These are phyloP conservation scores for Triops cancriformis DNA, from an alignment of 1,140 invertebrate genomes.

Conservation along the genomic window DNA sequence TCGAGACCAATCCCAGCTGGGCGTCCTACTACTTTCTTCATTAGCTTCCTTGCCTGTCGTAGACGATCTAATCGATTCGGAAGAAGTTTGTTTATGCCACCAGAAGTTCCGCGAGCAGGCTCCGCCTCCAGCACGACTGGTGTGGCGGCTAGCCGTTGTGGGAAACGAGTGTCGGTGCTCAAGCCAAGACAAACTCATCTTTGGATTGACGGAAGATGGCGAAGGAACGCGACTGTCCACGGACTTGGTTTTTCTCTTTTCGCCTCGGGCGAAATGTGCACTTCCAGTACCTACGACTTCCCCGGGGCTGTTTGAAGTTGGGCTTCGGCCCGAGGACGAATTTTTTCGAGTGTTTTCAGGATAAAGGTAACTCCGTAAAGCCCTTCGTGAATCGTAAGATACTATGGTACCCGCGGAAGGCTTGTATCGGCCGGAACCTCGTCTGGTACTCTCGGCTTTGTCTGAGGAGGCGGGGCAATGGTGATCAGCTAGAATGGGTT, in stretches of 20 bases:
- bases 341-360: not conserved
- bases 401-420: not conserved
- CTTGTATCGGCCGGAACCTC: not conserved
- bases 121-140: not conserved
- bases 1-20: conserved; percentile 9
- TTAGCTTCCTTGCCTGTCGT: not conserved
- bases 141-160: not conserved
- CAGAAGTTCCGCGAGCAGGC: not conserved
- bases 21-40: not conserved
- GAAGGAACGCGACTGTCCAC: not conserved
- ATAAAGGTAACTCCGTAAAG: not conserved
- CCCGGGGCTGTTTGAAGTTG: not conserved
- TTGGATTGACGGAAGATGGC: not conserved
- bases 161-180: not conserved
- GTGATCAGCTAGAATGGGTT: not conserved
- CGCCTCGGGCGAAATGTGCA: not conserved
- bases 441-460: not conserved
- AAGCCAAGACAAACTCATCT: not conserved
- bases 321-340: not conserved
- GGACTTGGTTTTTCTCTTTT: not conserved
- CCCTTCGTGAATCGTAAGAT: not conserved
- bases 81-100: conserved; percentile 2
- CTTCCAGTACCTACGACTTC: not conserved
- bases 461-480: not conserved
- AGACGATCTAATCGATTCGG: not conserved